Evolutionary conservation across 2,113 vertebrate genomes (phyloP).

Genomic region (Bombycilla garrulus): DNA sequence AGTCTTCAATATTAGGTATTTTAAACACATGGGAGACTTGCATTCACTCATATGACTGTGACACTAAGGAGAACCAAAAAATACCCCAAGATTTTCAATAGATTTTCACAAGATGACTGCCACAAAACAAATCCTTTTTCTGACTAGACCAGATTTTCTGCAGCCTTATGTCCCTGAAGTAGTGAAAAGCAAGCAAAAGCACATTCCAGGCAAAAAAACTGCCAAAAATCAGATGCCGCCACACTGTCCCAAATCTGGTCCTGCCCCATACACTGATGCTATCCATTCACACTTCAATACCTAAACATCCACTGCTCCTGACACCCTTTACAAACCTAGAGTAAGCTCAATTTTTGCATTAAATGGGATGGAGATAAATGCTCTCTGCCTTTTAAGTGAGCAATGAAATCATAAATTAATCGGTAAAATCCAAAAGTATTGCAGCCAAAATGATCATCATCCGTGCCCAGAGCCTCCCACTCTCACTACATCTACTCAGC

Average conservation of each 20-base stretch:
- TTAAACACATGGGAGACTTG: background rate
- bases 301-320: background rate
- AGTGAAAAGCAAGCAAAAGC: background rate
- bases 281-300: background rate
- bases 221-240: rapidly evolving
- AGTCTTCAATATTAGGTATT: background rate
- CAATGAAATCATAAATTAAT: background rate
- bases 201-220: background rate
- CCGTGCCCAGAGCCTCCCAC: background rate
- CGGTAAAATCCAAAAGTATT: background rate
- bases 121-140: background rate
- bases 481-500: background rate
- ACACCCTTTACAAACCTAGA: background rate
- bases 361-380: background rate
- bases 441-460: background rate
- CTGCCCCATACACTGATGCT: background rate
- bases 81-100: background rate
- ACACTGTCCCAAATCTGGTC: rapidly evolving
- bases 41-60: background rate
- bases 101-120: background rate
- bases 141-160: background rate
- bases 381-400: background rate
- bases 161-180: background rate
- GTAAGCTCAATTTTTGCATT: background rate
- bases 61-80: background rate